A percentile compares a stretch with the other conserved stretches of the same genome.
phyloP scores from a whole-genome alignment of 2,888 invertebrate species.

The Eucera pruinosa region DNA sequence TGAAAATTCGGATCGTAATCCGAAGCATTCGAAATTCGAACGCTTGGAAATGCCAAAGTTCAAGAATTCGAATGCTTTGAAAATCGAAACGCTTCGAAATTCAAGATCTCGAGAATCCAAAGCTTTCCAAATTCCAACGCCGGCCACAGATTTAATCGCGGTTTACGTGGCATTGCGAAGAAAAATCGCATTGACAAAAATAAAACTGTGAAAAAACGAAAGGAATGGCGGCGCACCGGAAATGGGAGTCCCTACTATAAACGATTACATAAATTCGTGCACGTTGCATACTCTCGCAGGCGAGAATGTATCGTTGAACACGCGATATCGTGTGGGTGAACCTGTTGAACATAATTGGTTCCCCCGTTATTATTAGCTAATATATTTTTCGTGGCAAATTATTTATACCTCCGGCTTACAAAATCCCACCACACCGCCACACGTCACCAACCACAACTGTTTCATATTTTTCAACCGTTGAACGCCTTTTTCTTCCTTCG shows the following conservation, averaged over 20 bases:
- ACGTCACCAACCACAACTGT: too few relatives aligned
- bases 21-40: too few relatives aligned
- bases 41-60: too few relatives aligned
- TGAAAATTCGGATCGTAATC: too few relatives aligned
- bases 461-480: too few relatives aligned
- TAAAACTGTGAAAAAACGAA: background rate
- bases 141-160: too few relatives aligned
- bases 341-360: constrained; percentile 61
- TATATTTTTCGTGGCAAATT: constrained; percentile 54
- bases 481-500: background rate
- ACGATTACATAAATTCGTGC: constrained; percentile 59
- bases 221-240: constrained; percentile 47
- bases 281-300: constrained; percentile 35
- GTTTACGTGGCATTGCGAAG: too few relatives aligned
- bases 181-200: too few relatives aligned
- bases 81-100: too few relatives aligned
- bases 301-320: constrained; percentile 47
- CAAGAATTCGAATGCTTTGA: too few relatives aligned
- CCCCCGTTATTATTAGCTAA: constrained; percentile 62
- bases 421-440: constrained; percentile 31
- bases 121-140: too few relatives aligned
- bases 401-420: constrained; percentile 48
- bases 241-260: constrained; percentile 44
- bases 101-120: too few relatives aligned
- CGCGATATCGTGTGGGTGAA: constrained; percentile 56